Evolutionary conservation across 2,113 vertebrate genomes (phyloP), one percentile per base, ranked within the genome.

Genomic region (Nothobranchius kuhntae): DNA sequence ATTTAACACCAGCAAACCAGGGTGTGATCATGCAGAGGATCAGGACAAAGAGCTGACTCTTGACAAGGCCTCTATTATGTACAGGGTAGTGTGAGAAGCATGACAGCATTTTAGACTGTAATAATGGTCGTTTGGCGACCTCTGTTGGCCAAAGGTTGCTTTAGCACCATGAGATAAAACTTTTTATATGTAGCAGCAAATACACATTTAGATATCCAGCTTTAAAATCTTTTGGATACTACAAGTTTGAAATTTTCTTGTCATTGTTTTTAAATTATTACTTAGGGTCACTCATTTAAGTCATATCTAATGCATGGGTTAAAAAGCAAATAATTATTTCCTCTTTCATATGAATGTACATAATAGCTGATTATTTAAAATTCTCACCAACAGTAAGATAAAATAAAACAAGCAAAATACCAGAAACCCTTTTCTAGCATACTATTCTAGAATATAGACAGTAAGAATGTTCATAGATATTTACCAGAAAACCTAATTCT

Each of bases 31-130:
- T 82, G 67, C 65, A 80, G 72, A 83, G 73, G 81, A 77, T 75
- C 64, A 51, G 24, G 70, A 58, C 30, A 60, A 62, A 78, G 61
- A 50, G 69, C 77, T 82, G 77, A 71, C 38, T 75, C 7, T 61
- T 38, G 55, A 82, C 86, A 91, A 86, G 78, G 65, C 84, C 21
- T 84, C 77, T 81, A 45, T 53, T 6, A 44, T 68, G 61, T 65
- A 57, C 17, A 68, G 68, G 51, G 55, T 59, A 73, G 30, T 48
- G 50, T 53, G 80, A 78, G 75, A 87, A 38, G 38, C 38, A 40
- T 3, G 6, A 40, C 38, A 40, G 38, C 38, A 40, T 9, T 1
- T 40, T 40, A 40, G 38, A 40, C 38, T 40, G 38, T 40, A 3
- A 40, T 40, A 9, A 9, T 35, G 68, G 67, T 24, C n/a, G 42